These are phyloP conservation scores for Rhipidura dahli DNA, from an alignment of 2,113 vertebrate species.

Conservation along the genomic window DNA sequence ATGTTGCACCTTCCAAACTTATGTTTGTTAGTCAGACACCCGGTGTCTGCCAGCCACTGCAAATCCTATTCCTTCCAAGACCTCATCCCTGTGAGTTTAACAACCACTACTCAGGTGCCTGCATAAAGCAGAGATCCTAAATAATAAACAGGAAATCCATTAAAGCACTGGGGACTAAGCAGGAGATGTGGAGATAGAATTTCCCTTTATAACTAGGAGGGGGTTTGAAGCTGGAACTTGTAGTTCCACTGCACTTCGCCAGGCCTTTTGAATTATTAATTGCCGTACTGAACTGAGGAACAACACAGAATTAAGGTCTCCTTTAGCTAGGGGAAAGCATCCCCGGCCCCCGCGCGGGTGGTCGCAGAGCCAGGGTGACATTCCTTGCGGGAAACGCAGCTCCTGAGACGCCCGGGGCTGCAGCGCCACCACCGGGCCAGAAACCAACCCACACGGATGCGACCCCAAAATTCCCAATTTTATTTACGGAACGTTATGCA, in stretches of 20 bases:
- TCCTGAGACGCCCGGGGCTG: background rate
- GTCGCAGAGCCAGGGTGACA: background rate
- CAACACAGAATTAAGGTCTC: background rate
- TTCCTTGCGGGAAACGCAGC: fast-evolving
- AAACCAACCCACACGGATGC: background rate
- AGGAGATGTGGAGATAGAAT: background rate
- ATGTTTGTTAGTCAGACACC: background rate
- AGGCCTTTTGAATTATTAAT: background rate
- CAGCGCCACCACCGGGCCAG: constrained; percentile 15
- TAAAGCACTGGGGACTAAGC: background rate
- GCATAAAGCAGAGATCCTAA: background rate
- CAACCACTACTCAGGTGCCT: background rate
- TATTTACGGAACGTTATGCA: fast-evolving
- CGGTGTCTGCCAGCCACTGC: background rate
- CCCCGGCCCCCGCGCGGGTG: background rate
- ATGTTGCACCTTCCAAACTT: background rate
- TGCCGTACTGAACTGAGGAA: background rate
- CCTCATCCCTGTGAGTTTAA: background rate
- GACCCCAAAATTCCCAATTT: fast-evolving
- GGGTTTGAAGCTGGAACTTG: background rate
- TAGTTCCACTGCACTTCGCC: background rate
- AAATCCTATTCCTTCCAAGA: background rate
- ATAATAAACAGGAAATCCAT: background rate
- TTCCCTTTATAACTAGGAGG: background rate
- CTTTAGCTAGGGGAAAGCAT: background rate